These are phyloP conservation scores for Drosophila meridiana DNA, from an alignment of 2,888 invertebrate genomes.

Conservation along the genomic window DNA sequence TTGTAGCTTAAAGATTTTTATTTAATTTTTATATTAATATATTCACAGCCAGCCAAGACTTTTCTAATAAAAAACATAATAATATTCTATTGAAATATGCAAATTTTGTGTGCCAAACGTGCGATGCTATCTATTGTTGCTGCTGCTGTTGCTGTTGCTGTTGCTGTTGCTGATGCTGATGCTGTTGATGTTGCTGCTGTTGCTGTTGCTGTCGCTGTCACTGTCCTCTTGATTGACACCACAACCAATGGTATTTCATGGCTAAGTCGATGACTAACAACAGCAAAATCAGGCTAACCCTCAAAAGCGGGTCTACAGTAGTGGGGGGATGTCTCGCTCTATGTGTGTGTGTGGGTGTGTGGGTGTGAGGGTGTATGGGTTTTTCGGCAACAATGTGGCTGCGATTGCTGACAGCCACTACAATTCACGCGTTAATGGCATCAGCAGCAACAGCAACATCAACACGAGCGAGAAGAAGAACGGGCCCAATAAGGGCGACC, in stretches of 20 bases:
- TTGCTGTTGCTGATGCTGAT: constrained; percentile 9
- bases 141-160: constrained; percentile 11
- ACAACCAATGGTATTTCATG: constrained; percentile 37
- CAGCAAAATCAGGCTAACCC: constrained; percentile 27
- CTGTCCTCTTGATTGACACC: constrained; percentile 50
- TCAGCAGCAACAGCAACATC: constrained; percentile 30
- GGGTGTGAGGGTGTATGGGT: constrained; percentile 2
- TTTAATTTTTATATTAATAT: constrained; percentile 9
- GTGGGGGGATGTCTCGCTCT: background rate
- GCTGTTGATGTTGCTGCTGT: constrained; percentile 6
- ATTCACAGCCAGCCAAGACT: background rate
- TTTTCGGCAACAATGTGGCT: constrained; percentile 53
- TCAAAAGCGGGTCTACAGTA: background rate
- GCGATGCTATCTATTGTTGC: constrained; percentile 21
- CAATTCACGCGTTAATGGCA: constrained; percentile 61
- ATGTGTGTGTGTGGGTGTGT: background rate
- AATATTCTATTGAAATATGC: constrained; percentile 30
- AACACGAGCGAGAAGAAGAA: constrained; percentile 3
- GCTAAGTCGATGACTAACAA: constrained; percentile 52
- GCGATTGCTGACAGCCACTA: constrained; percentile 53
- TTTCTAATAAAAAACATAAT: constrained; percentile 1
- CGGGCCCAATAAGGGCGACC: constrained; percentile 21
- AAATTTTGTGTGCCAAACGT: constrained; percentile 32
- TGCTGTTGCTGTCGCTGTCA: constrained; percentile 11
- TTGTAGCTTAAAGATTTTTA: background rate